Evolutionary conservation across 2,888 invertebrate genomes (phyloP), one percentile per base, ranked within the genome.

Genomic region (Agrilus mali): DNA sequence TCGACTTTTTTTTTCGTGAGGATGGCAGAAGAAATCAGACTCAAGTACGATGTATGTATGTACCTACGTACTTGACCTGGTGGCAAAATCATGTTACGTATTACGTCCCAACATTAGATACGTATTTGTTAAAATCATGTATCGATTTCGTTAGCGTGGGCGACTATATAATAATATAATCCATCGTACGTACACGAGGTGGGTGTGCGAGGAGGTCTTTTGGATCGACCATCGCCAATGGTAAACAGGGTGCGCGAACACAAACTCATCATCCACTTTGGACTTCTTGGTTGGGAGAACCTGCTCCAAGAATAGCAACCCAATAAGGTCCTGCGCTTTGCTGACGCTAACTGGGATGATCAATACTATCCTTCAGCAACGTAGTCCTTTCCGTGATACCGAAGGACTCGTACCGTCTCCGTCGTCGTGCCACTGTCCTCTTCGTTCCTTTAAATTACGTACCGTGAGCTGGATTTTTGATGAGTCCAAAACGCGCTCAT

Each of bases 401-500:
- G 40, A 37, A 32, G 38, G 36, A 43, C 47, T 32, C 27, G 15
- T 54, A 50, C 51, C 50, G 48, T n/a, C n/a, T n/a, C n/a, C n/a
- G n/a, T n/a, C n/a, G n/a, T 39, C 27, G 27, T 27, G 27, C 27
- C 27, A 27, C 10, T 27, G 27, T 27, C 27, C 27, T 27, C 27
- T 10, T 27, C 27, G 27, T 27, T 27, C 27, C 27, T 27, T 27
- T 10, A 2, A 27, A 27, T 27, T 27, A 27, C 27, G 27, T 27
- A 27, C 48, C 50, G 48, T 46, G 43, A 48, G 47, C 27, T 27
- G 10, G 27, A 10, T 27, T 27, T 57, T 60, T 60, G 57, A 64
- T 64, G 64, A 61, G 52, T 56, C 54, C 57, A 57, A 66, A 63
- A 68, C 69, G 72, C 73, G 82, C 82, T 82, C 86, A 90, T 90